These are phyloP conservation scores for Lasioglossum zephyrum DNA, from an alignment of 2,888 invertebrate genomes.

Conservation along the genomic window DNA sequence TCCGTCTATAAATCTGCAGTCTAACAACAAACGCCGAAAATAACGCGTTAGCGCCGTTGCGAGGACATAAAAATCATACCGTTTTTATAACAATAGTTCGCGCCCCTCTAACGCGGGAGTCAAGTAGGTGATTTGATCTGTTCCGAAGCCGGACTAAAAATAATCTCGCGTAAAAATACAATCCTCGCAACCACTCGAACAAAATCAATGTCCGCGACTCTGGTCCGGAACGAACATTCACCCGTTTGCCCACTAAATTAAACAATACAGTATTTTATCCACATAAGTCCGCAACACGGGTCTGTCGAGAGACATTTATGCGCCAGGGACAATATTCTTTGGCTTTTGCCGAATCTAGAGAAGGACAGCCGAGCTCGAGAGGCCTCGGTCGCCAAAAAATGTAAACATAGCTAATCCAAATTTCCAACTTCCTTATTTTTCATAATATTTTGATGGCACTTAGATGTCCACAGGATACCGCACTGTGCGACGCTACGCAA, in stretches of 20 bases:
- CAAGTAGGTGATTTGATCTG: constrained; percentile 15
- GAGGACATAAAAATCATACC: neutral
- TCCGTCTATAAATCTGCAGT: neutral
- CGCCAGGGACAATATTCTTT: too few relatives aligned
- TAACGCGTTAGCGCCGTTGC: neutral
- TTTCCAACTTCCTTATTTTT: too few relatives aligned
- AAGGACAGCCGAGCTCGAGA: too few relatives aligned
- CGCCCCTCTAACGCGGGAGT: neutral
- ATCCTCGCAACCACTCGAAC: neutral
- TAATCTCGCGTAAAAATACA: neutral
- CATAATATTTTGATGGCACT: too few relatives aligned
- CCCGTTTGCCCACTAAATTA: neutral
- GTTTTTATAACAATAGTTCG: neutral
- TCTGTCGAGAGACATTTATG: too few relatives aligned
- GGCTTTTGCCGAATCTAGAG: too few relatives aligned
- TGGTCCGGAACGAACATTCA: neutral
- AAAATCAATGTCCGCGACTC: neutral
- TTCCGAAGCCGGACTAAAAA: neutral
- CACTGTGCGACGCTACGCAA: too few relatives aligned
- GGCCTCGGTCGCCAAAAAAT: too few relatives aligned
- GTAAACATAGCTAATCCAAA: too few relatives aligned
- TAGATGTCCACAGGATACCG: too few relatives aligned
- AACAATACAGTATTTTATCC: too few relatives aligned
- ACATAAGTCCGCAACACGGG: too few relatives aligned
- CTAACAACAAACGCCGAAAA: neutral